These are phyloP conservation scores for Bombus fervidus DNA, from an alignment of 1,140 invertebrate genomes.

Conservation along the genomic window DNA sequence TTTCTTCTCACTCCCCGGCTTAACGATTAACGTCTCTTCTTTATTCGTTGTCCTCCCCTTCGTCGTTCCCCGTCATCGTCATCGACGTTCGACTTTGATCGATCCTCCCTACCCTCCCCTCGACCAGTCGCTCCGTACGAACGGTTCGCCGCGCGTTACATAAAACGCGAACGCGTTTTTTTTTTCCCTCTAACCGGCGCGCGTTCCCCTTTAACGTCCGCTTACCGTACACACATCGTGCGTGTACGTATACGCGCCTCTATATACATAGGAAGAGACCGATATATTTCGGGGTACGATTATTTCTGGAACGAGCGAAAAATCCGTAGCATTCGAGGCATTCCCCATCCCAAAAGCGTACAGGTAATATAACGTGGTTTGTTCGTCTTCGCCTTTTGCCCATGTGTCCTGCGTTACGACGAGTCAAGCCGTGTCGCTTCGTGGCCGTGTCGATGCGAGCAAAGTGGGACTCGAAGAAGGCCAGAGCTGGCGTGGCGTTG, in stretches of 20 bases:
- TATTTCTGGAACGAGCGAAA: conserved; percentile 42
- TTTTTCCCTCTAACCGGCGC: background rate
- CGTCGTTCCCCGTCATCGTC: background rate
- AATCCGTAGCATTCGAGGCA: conserved; percentile 28
- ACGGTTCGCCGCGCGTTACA: conserved; percentile 15
- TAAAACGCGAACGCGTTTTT: conserved; percentile 29
- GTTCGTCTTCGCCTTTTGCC: background rate
- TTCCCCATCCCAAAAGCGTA: background rate
- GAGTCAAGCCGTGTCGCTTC: background rate
- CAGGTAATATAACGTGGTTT: conserved; percentile 2
- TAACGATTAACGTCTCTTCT: background rate
- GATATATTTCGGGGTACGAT: conserved; percentile 47
- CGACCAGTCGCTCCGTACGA: background rate
- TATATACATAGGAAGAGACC: background rate
- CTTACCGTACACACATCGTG: background rate
- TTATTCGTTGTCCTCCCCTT: background rate
- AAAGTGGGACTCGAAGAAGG: conserved; percentile 49
- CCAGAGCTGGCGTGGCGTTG: conserved; percentile 26
- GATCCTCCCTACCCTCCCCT: background rate
- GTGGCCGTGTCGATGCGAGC: background rate
- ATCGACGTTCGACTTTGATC: conserved; percentile 36
- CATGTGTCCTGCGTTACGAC: background rate
- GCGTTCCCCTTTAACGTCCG: conserved; percentile 34
- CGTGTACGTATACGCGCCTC: background rate
- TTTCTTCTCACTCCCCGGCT: background rate